Percentiles rank a stretch among this genome's conserved stretches.
phyloP scores from a whole-genome alignment of 64 coral and sea anemone genomes.

The Actinia equina region DNA sequence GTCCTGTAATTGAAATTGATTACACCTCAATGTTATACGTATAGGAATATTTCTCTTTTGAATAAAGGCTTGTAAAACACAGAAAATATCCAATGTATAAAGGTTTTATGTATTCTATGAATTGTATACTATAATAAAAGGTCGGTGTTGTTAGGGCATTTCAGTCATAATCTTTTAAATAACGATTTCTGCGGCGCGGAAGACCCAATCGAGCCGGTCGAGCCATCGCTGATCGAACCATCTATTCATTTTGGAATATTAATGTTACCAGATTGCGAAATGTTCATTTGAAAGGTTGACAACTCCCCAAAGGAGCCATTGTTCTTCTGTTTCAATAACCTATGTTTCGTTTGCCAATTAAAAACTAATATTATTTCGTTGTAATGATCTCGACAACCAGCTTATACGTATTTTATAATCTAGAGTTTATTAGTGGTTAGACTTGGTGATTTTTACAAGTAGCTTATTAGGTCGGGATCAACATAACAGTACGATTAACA shows the following conservation, averaged over 20 bases:
- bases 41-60: slow-evolving; percentile 4
- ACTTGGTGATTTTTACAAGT: not conserved
- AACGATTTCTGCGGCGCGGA: not conserved
- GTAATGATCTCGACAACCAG: not conserved
- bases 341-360: not conserved
- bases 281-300: not conserved
- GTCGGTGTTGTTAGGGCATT: slow-evolving; percentile 13
- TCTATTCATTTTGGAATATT: not conserved
- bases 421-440: not conserved
- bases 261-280: slow-evolving; percentile 8
- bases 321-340: not conserved
- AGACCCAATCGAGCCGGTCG: not conserved
- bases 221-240: not conserved
- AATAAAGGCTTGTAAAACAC: slow-evolving; percentile 28
- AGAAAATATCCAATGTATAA: slow-evolving; percentile 2
- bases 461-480: not conserved
- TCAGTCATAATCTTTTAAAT: slow-evolving; percentile 6
- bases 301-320: not conserved
- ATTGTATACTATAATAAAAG: slow-evolving; percentile 16
- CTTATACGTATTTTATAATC: not conserved
- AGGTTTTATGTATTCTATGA: slow-evolving; percentile 8
- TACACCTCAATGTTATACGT: slow-evolving; percentile 15
- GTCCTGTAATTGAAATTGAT: slow-evolving; percentile 12
- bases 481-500: not conserved
- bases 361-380: not conserved